phyloP scores from a whole-genome alignment of 1,140 invertebrate species.

The Neotoxoptera formosana region DNA sequence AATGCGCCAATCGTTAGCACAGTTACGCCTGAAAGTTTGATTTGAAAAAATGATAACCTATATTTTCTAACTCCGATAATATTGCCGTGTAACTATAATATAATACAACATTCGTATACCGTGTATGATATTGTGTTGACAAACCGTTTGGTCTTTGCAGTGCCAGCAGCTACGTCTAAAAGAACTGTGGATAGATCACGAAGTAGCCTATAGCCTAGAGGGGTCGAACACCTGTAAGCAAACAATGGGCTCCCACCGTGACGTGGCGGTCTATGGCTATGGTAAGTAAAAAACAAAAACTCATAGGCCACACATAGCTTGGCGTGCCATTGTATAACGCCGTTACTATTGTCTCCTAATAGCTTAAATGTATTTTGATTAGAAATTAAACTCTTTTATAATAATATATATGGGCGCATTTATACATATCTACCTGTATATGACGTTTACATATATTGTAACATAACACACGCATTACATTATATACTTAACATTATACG shows the following conservation, averaged over 20 bases:
- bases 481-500: too few species aligned
- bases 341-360: conserved; percentile 13
- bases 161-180: neutral
- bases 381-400: conserved; percentile 27
- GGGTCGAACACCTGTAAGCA: neutral
- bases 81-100: neutral
- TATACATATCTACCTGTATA: neutral
- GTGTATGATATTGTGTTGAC: neutral
- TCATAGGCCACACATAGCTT: neutral
- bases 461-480: neutral
- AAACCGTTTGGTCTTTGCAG: neutral
- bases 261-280: neutral
- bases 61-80: neutral
- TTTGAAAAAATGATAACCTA: neutral
- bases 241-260: conserved; percentile 29
- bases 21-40: neutral
- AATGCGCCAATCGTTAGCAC: neutral
- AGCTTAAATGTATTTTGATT: conserved; percentile 29
- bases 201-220: conserved; percentile 7
- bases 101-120: neutral
- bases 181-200: conserved; percentile 11
- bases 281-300: neutral
- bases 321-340: conserved; percentile 31
- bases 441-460: neutral
- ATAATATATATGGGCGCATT: neutral